Evolutionary conservation across 2,888 invertebrate genomes (phyloP), one percentile per base, ranked within the genome.

Genomic region (Venustoraphidia nigricollis): DNA sequence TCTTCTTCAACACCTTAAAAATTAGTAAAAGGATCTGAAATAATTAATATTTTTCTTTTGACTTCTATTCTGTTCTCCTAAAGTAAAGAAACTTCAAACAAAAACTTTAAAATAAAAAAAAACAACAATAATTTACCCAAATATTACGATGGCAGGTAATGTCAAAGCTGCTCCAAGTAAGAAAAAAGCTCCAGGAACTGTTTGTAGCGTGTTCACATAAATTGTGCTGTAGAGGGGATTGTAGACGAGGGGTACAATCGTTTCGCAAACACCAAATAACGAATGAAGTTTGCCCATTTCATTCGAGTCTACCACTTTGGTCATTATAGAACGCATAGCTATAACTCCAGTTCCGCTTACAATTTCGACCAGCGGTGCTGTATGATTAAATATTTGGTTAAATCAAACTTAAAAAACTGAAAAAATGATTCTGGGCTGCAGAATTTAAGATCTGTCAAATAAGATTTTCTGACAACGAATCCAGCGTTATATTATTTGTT

Each of bases 261-360:
- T 74, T 60, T 77, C 77, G 35, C 72, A 72, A 60, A 78, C 71
- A 51, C 75, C 76, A 56, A 77, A 73, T 57, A 78, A 67, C 59
- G 77, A 77, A 50, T 66, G 65, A 1, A 65, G 63, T 57, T 67
- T 67, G 10, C 66, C 67, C 45, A 66, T 52, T 54, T 67, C 65
- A 36, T 63, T 58, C 47, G 61, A 59, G 2, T 63, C 58, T 5
- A 66, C 67, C 5, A 65, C 55, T 59, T 67, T 67, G 2, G 66
- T 66, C 10, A 62, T 61, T 46, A 65, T 48, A 2, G 68, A 66
- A 41, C 66, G 57, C 42, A 67, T 58, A 10, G 60, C 65, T 36
- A 66, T 62, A 8, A 58, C 51, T 34, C 62, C 61, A 34, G 65
- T 55, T n/a, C 62, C 61, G 27, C 60, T 62, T 13, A 67, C 56